Evolutionary conservation across 2,888 invertebrate genomes (phyloP).

Genomic region (Eupeodes luniger): DNA sequence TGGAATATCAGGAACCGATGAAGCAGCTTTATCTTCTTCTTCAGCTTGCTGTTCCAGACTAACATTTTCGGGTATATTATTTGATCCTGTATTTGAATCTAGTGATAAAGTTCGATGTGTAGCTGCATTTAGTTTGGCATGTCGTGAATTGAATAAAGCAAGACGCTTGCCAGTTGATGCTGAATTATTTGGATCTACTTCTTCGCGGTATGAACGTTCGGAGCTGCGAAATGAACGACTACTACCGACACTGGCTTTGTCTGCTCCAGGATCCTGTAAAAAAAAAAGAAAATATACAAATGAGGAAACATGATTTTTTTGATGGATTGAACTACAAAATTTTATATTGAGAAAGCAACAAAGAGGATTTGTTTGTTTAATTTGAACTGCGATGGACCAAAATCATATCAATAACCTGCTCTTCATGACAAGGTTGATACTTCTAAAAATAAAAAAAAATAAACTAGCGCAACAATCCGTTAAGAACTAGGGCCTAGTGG

Average conservation of each 20-base stretch:
- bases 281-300: slow-evolving; percentile 34
- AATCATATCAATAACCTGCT: no score
- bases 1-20: slow-evolving; percentile 54
- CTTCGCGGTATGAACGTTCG: slow-evolving; percentile 78
- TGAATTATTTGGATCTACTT: slow-evolving; percentile 77
- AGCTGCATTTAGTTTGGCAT: slow-evolving; percentile 77
- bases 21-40: slow-evolving; percentile 76
- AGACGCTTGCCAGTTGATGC: slow-evolving; percentile 77
- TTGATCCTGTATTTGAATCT: slow-evolving; percentile 78
- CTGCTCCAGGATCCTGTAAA: slow-evolving; percentile 78
- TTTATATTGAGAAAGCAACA: no score
- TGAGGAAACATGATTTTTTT: background rate
- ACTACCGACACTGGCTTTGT: slow-evolving; percentile 79
- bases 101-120: slow-evolving; percentile 78
- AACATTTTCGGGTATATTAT: slow-evolving; percentile 79
- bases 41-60: slow-evolving; percentile 78
- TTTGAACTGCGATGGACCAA: no score
- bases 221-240: slow-evolving; percentile 79
- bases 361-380: no score
- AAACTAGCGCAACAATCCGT: no score
- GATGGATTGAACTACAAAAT: no score
- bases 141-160: slow-evolving; percentile 76
- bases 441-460: no score
- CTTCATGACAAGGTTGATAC: no score
- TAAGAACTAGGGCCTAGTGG: no score